Evolutionary conservation across 92 coral and sea anemone genomes (phyloP).

Genomic region (Palythoa grandiflora): DNA sequence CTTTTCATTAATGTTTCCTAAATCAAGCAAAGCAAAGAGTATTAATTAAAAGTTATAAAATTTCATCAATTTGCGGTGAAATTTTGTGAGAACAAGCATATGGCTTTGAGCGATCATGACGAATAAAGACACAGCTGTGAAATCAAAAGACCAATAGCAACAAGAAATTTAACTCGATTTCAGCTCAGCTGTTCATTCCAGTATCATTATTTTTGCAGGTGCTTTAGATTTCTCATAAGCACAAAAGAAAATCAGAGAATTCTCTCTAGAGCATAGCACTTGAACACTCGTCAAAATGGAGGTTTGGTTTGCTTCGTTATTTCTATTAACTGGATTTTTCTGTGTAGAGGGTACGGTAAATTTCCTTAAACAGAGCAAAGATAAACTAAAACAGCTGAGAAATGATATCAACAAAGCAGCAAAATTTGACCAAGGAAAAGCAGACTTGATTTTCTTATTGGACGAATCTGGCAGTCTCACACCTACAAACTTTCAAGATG

Average conservation of each 20-base stretch:
- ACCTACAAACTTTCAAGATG: slow-evolving; percentile 54
- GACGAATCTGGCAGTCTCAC: slow-evolving; percentile 82
- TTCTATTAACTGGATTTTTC: neutral
- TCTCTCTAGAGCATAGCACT: slow-evolving; percentile 1
- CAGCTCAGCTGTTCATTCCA: slow-evolving; percentile 28
- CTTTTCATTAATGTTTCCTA: neutral
- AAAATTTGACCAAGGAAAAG: slow-evolving; percentile 50
- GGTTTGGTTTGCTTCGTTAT: neutral
- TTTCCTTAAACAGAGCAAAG: slow-evolving; percentile 35
- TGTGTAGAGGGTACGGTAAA: neutral
- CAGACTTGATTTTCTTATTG: slow-evolving; percentile 77
- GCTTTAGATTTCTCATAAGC: slow-evolving; percentile 2
- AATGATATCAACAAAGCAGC: slow-evolving; percentile 32
- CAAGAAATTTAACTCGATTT: neutral
- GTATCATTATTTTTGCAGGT: slow-evolving; percentile 27
- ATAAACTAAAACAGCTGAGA: slow-evolving; percentile 55
- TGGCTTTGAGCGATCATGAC: neutral
- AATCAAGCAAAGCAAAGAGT: neutral
- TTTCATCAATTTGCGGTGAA: neutral
- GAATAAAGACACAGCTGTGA: slow-evolving; percentile 14
- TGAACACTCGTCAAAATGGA: slow-evolving; percentile 30
- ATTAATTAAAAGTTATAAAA: neutral
- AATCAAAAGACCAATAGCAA: neutral
- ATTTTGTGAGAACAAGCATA: slow-evolving; percentile 21
- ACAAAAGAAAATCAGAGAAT: neutral